Base-by-base conservation (phyloP, 2,113 vertebrate species). In the Elaphurus davidianus region DNA sequence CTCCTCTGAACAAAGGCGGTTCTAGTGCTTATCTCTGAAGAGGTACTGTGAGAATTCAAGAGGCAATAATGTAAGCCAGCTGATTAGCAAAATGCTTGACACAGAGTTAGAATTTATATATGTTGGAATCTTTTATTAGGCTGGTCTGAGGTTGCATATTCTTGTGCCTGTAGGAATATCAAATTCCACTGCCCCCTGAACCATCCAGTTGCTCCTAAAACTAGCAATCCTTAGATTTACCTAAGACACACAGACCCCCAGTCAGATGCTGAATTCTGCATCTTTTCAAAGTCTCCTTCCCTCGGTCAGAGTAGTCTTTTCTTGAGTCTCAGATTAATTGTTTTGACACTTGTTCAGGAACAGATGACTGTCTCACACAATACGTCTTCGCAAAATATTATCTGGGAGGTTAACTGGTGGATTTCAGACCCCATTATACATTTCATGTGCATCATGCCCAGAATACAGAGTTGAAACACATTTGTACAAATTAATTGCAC, bases 401-500 rank as follows among this genome's bases (percentile, higher is more conserved):
- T 81, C n/a, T 15, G 15, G 40, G n/a, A 95, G n/a, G 30, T 83
- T 81, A 74, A 40, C 47, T 78, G 82, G 84, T 83, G 50, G 62
- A 89, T 95, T 96, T 88, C 27, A 90, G 79, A 17, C 30, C 59
- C 43, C 54, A 3, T 79, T 67, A 17, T 33, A 67, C 21, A 82
- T 90, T 95, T 93, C 19, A 12, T 90, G 27, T 71, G 71, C 59
- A 27, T 79, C 54, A 52, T 71, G 43, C 28, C 91, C 40, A 8
- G 89, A 95, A 91, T 95, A 64, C 64, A 57, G 87, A 60, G 23
- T n/a, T 86, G 64, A 76, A 86, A 94, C 89, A 54, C 9, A 90
- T 97, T 90, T 94, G 74, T 82, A 88, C 87, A 90, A 96, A 93
- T 95, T 97, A 96, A 96, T 98, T 95, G 87, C 25, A 81, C 84